Percentiles rank a stretch among this genome's conserved stretches.
These are phyloP conservation scores for Hemistola chrysoprasaria DNA, from an alignment of 2,888 invertebrate species.

Conservation along the genomic window DNA sequence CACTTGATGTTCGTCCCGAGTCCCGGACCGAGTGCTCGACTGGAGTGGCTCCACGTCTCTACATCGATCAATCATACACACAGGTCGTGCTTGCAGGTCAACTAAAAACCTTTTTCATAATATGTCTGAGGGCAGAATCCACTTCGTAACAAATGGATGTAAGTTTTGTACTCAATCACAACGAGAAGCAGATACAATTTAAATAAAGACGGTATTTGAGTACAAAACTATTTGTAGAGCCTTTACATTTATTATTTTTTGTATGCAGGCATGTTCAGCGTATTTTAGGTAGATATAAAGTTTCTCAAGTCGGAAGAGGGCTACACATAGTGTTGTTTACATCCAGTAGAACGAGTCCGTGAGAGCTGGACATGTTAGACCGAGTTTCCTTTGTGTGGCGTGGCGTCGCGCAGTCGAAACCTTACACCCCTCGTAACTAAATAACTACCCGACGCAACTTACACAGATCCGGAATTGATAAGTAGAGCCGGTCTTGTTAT, in stretches of 20 bases:
- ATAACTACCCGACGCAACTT: constrained; percentile 33
- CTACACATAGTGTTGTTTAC: constrained; percentile 42
- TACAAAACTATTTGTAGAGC: no score
- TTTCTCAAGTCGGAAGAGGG: no score
- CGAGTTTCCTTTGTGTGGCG: constrained; percentile 50
- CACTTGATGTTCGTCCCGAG: constrained; percentile 12
- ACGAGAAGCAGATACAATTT: background rate
- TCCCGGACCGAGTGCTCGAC: constrained; percentile 2
- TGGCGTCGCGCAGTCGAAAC: constrained; percentile 54
- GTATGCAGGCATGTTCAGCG: no score
- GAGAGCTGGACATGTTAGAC: constrained; percentile 16
- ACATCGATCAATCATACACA: constrained; percentile 47
- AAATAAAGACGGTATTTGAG: no score
- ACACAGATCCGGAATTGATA: constrained; percentile 52
- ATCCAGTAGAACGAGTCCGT: constrained; percentile 51
- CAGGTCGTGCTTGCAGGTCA: constrained; percentile 18
- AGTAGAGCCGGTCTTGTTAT: constrained; percentile 41
- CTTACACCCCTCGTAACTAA: constrained; percentile 59
- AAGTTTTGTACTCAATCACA: background rate
- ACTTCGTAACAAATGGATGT: background rate
- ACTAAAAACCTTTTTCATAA: constrained; percentile 10
- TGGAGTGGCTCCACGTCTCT: constrained; percentile 20
- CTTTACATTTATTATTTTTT: no score
- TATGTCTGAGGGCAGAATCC: constrained; percentile 24
- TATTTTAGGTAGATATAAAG: no score